Base-by-base conservation (phyloP, 37 sponge, comb jelly and placozoan species). In the Axinella damicornis region DNA sequence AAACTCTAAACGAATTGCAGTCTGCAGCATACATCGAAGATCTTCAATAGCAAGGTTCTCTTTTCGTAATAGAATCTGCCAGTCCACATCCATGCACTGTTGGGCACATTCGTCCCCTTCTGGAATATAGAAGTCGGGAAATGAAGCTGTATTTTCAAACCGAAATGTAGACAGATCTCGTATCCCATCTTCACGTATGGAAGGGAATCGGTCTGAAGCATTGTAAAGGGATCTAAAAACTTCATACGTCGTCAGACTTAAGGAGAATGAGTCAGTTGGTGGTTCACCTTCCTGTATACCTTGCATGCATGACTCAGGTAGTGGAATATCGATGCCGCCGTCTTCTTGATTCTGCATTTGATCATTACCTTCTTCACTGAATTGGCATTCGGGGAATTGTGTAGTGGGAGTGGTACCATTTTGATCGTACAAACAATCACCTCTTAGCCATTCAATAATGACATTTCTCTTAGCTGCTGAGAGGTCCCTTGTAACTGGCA, bases 401-500 rank as follows among this genome's bases (percentile, higher is more conserved):
- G 54, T 22, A 31, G 76, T 20, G 9, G 46, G 46, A 12, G 46
- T 46, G 46, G 4, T 46, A 46, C 46, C 46, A 46, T 46, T 46
- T 46, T 46, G 46, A 9, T 46, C 46, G 9, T 46, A 46, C 46
- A 28, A 12, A 11, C 58, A 38, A 75, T 76, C 31, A 0, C 84
- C n/a, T 12, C 83, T 31, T 16, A 81, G 52, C 83, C 83, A 83
- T 35, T 73, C 53, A 36, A 73, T 21, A 20, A 83, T 83, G 74
- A 83, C 73, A 11, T 57, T 20, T 59, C 39, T 53, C 46, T 73
- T 58, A 17, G 74, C 15, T 22, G 73, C 61, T 21, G 83, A 69
- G 31, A 83, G 66, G 76, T 91, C 83, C 57, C 92, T 81, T 14
- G 92, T 77, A 0, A 68, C 88, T 30, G 92, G 92, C 92, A 91